These are phyloP conservation scores for Nephila pilipes DNA, from an alignment of 1,140 invertebrate genomes.

Conservation along the genomic window DNA sequence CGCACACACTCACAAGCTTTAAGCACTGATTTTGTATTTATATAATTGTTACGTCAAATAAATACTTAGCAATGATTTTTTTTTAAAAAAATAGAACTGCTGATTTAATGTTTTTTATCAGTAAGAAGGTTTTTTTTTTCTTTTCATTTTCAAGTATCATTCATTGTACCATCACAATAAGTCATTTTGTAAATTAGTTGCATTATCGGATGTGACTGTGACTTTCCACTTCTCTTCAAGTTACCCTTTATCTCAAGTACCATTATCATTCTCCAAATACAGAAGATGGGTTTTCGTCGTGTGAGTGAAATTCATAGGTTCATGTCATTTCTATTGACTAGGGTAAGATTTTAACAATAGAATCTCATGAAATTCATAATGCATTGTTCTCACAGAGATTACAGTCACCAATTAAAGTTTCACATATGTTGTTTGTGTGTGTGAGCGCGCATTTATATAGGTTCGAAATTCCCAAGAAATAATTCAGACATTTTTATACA, in stretches of 20 bases:
- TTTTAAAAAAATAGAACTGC: too few relatives aligned
- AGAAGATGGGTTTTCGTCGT: background rate
- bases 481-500: too few relatives aligned
- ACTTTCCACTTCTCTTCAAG: background rate
- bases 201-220: background rate
- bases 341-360: background rate
- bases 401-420: background rate
- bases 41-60: too few relatives aligned
- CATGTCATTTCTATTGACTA: background rate
- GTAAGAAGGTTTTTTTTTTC: background rate
- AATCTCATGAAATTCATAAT: background rate
- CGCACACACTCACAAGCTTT: too few relatives aligned
- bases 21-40: too few relatives aligned
- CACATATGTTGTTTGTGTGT: too few relatives aligned
- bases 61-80: too few relatives aligned
- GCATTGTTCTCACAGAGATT: background rate
- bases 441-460: too few relatives aligned
- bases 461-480: too few relatives aligned
- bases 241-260: conserved; percentile 16
- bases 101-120: background rate
- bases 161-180: conserved; percentile 1
- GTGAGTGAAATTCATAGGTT: background rate
- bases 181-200: background rate
- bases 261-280: background rate
- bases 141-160: background rate